Evolutionary conservation across 2,888 invertebrate species (phyloP), one percentile per base, ranked within the genome.

Genomic region (Calameuta filiformis): DNA sequence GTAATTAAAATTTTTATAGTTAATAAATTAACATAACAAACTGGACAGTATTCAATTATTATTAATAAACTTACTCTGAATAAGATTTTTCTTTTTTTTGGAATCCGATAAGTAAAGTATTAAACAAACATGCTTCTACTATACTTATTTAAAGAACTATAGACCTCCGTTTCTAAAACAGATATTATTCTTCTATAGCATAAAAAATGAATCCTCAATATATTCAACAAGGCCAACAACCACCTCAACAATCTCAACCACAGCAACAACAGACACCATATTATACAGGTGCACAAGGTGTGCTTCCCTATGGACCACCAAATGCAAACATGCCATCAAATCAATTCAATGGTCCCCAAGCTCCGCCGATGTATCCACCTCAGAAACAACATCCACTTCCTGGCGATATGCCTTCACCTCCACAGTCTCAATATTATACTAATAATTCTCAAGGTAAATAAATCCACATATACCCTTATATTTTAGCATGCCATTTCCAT

Each of bases 181-280:
- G 12, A 15, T 40, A 40, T 23, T 40, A 2, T 40, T 15, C 23
- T 40, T 23, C 23, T 23, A 23, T 40, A 87, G 86, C 81, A 79
- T 85, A 82, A 85, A 89, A 80, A 79, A 93, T 93, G 93, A 93
- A 93, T 91, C 92, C 93, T 56, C 93, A 93, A 81, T 93, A 92
- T 83, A 89, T 93, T 87, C 92, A 89, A 76, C 40, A 40, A 40
- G 40, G 40, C 6, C 40, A 40, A 40, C 40, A 23, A 23, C 40
- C 40, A 9, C 40, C 40, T 40, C 40, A 40, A 23, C 40, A 40
- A 40, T 88, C 89, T 69, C 85, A 84, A 78, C 82, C 77, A 31
- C 84, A 81, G 69, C 84, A 80, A 68, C 86, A 83, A 79, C 87
- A 79, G 76, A 82, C 84, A 75, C 80, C 83, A 33, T 85, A 86